A percentile compares a stretch with the other conserved stretches of the same genome.
phyloP scores from a whole-genome alignment of 2,888 invertebrate genomes.

The Trilocha varians region DNA sequence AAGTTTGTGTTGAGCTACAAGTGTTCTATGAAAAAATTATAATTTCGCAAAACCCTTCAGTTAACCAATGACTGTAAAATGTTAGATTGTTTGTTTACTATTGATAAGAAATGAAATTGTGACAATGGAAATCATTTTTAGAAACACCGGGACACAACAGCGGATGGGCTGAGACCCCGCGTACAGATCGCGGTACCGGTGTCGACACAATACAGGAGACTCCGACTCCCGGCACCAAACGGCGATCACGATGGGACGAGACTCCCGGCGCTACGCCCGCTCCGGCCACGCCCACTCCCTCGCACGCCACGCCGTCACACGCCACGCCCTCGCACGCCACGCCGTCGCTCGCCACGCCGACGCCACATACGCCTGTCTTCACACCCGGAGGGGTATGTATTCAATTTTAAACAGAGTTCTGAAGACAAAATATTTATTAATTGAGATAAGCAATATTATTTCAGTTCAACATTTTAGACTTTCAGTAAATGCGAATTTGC shows the following conservation, averaged over 20 bases:
- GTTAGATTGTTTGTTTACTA: no score
- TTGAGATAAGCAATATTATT: no score
- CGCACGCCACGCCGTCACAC: constrained; percentile 80
- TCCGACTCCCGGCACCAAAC: constrained; percentile 95
- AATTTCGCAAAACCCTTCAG: no score
- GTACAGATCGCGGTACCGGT: constrained; percentile 89
- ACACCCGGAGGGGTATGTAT: constrained; percentile 84
- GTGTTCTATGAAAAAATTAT: no score
- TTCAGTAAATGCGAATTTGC: no score
- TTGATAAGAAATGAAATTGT: constrained; percentile 1
- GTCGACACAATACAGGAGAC: constrained; percentile 89
- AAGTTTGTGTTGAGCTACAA: no score
- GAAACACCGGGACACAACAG: constrained; percentile 97
- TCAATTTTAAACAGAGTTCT: constrained; percentile 1
- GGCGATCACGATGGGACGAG: constrained; percentile 98
- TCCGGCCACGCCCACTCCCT: constrained; percentile 81
- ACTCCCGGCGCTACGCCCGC: constrained; percentile 89
- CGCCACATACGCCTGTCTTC: constrained; percentile 77
- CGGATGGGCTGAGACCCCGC: constrained; percentile 99
- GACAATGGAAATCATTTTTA: constrained; percentile 24
- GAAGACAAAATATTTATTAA: no score
- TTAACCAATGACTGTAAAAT: no score
- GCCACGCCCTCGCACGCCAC: constrained; percentile 83
- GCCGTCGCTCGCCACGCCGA: constrained; percentile 78
- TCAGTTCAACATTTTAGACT: no score